These are phyloP conservation scores for Oryzias curvinotus DNA, from an alignment of 2,113 vertebrate genomes.

Conservation along the genomic window DNA sequence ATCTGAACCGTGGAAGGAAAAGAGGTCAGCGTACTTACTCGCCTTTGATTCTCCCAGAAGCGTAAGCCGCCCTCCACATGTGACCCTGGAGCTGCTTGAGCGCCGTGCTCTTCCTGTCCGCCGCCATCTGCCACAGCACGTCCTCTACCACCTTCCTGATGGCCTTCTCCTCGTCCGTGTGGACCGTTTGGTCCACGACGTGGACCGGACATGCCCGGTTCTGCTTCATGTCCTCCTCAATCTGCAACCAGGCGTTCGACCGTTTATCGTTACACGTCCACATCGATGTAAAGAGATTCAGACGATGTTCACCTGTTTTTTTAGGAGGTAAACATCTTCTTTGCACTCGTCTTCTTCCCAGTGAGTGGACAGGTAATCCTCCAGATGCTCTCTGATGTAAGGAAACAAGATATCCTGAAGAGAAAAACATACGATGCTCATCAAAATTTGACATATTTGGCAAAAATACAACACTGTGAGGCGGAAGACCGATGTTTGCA, in stretches of 20 bases:
- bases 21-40: constrained; percentile 83
- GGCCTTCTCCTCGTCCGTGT: constrained; percentile 82
- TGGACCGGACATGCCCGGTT: constrained; percentile 86
- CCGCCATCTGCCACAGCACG: constrained; percentile 94
- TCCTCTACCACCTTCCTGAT: constrained; percentile 90
- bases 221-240: constrained; percentile 88
- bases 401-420: constrained; percentile 91
- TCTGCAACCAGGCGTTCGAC: constrained; percentile 64
- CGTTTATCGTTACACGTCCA: no score
- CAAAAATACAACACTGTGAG: no score
- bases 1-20: constrained; percentile 14
- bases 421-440: background rate
- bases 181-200: constrained; percentile 77
- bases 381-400: constrained; percentile 89
- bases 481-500: no score
- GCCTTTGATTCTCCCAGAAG: constrained; percentile 87
- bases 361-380: constrained; percentile 86
- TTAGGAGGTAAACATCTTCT: constrained; percentile 87
- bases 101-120: constrained; percentile 92
- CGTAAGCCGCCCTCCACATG: constrained; percentile 92
- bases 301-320: constrained; percentile 86
- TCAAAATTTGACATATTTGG: no score
- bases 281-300: no score
- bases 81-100: constrained; percentile 97
- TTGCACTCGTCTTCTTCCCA: constrained; percentile 98